These are phyloP conservation scores for Struthio camelus DNA, from an alignment of 2,113 vertebrate genomes.

Conservation along the genomic window DNA sequence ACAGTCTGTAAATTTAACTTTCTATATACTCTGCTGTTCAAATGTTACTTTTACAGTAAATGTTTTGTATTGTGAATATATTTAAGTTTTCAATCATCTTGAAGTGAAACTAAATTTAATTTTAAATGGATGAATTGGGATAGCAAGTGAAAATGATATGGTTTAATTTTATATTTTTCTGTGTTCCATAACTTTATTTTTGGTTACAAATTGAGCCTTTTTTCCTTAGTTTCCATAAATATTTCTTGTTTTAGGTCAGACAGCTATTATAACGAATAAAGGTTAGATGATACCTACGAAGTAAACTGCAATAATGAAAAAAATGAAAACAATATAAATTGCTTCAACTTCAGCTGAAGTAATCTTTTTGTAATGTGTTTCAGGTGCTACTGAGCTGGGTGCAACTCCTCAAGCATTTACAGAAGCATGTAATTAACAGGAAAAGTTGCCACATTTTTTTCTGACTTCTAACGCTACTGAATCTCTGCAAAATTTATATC, in stretches of 20 bases:
- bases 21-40: neutral
- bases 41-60: neutral
- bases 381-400: neutral
- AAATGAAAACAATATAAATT: neutral
- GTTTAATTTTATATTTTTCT: neutral
- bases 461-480: too few relatives aligned
- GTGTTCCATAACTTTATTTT: neutral
- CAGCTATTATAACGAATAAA: neutral
- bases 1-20: too few relatives aligned
- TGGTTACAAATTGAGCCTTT: neutral
- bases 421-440: neutral
- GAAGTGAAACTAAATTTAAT: neutral
- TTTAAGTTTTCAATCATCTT: neutral
- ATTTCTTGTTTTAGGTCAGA: neutral
- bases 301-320: neutral
- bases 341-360: neutral
- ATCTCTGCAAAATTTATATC: neutral
- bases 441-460: neutral
- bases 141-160: too few relatives aligned
- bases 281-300: neutral
- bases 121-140: too few relatives aligned
- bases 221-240: neutral
- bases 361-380: neutral
- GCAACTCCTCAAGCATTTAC: neutral
- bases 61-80: neutral